Evolutionary conservation across 2,797 vertebrate genomes (phyloP).

Genomic region (Rhinichthys osculus): DNA sequence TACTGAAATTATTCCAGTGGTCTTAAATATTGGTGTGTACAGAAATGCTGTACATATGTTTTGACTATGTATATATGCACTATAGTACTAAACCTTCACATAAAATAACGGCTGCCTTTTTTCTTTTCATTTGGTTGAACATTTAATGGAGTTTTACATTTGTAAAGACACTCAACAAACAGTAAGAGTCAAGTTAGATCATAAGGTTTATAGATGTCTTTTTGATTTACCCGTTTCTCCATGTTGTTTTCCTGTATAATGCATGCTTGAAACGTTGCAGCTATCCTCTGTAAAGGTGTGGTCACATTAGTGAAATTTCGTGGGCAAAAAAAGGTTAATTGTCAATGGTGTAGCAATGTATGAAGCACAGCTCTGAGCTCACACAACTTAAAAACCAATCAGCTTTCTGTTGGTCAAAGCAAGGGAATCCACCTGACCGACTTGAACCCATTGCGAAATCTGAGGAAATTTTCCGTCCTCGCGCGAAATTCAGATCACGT

Average conservation of each 20-base stretch:
- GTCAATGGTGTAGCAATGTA: neutral
- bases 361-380: neutral
- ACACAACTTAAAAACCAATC: neutral
- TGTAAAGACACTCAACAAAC: neutral
- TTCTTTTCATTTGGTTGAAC: neutral
- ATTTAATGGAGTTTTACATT: neutral
- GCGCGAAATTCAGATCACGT: neutral
- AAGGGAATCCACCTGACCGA: neutral
- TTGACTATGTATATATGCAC: neutral
- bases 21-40: conserved; percentile 10
- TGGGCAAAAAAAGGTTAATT: no score
- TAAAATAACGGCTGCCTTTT: neutral
- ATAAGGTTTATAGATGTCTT: neutral
- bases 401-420: neutral
- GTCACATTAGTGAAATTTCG: neutral
- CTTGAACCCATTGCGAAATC: neutral
- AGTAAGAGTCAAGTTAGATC: neutral
- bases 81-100: neutral
- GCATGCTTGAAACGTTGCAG: neutral
- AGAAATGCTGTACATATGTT: neutral
- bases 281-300: neutral
- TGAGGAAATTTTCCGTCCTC: neutral
- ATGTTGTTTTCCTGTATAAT: neutral
- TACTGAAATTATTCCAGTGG: neutral
- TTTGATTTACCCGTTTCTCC: neutral